Evolutionary conservation across 2,888 invertebrate species (phyloP).

Genomic region (Meliscaeva auricollis): DNA sequence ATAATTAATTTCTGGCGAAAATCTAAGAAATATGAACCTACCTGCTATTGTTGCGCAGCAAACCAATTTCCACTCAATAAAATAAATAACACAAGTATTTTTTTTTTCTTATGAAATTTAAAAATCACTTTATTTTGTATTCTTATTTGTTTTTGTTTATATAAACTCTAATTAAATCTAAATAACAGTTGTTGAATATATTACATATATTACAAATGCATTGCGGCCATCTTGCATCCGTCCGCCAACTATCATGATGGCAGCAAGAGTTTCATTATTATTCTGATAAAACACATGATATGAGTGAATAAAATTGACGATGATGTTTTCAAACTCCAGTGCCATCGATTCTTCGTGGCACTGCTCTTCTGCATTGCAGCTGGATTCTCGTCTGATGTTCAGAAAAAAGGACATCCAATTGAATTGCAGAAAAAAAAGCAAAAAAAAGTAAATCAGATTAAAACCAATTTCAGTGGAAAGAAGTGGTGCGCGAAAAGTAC

Average conservation of each 20-base stretch:
- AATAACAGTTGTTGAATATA: conserved; percentile 72
- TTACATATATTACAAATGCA: conserved; percentile 70
- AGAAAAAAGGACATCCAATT: conserved; percentile 26
- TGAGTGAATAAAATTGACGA: conserved; percentile 52
- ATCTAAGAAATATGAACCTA: neutral
- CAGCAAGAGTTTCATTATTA: conserved; percentile 39
- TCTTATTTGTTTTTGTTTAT: conserved; percentile 36
- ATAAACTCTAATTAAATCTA: conserved; percentile 75
- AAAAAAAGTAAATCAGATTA: conserved; percentile 13
- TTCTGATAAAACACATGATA: conserved; percentile 70
- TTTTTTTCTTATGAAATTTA: conserved; percentile 75
- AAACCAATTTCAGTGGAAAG: conserved; percentile 30
- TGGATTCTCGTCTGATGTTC: conserved; percentile 80
- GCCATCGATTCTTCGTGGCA: conserved; percentile 50
- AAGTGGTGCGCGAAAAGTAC: conserved; percentile 12
- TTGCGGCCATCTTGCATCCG: neutral
- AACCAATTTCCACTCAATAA: neutral
- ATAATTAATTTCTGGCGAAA: no score
- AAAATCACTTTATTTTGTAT: conserved; percentile 69
- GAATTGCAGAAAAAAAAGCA: conserved; percentile 33
- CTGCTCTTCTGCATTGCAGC: conserved; percentile 82
- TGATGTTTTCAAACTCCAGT: conserved; percentile 41
- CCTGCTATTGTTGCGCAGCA: neutral
- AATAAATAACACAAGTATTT: neutral
- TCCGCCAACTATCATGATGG: conserved; percentile 66